Conservation (phyloP, 1,140 invertebrate genomes). For the Nephila pilipes region DNA sequence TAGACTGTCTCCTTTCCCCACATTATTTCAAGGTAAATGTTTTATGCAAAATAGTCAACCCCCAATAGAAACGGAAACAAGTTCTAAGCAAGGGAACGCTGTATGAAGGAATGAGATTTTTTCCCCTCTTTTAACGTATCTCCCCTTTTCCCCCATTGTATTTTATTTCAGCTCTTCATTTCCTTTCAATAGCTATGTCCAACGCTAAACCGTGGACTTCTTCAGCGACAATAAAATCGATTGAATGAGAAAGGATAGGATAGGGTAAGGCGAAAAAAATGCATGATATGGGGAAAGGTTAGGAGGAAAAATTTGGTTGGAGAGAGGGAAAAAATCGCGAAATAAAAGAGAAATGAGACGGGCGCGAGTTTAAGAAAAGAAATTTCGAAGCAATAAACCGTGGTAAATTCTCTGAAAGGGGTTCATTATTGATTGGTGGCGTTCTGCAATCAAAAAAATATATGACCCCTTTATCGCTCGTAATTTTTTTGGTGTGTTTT, state of each 20-base stretch:
- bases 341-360: conserved; percentile 23
- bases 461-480: conserved; percentile 23
- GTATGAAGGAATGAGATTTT: conserved; percentile 32
- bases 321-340: not conserved
- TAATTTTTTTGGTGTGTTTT: not conserved
- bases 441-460: conserved; percentile 18
- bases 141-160: not conserved
- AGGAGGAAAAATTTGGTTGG: not conserved
- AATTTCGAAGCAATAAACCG: conserved; percentile 49
- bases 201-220: not conserved
- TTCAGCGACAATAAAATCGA: conserved; percentile 33
- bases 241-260: not conserved
- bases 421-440: conserved; percentile 37
- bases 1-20: not conserved
- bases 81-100: not conserved
- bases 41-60: conserved; percentile 46
- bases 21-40: conserved; percentile 43
- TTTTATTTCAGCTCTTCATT: conserved; percentile 46
- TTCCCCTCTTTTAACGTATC: not conserved
- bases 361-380: conserved; percentile 36
- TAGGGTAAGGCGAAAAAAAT: not conserved
- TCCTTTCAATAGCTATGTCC: conserved; percentile 6
- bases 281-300: conserved; percentile 20
- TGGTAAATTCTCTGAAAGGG: conserved; percentile 37
- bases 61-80: conserved; percentile 37